Evolutionary conservation across 2,797 vertebrate genomes (phyloP).

Genomic region (Propithecus deckenii): DNA sequence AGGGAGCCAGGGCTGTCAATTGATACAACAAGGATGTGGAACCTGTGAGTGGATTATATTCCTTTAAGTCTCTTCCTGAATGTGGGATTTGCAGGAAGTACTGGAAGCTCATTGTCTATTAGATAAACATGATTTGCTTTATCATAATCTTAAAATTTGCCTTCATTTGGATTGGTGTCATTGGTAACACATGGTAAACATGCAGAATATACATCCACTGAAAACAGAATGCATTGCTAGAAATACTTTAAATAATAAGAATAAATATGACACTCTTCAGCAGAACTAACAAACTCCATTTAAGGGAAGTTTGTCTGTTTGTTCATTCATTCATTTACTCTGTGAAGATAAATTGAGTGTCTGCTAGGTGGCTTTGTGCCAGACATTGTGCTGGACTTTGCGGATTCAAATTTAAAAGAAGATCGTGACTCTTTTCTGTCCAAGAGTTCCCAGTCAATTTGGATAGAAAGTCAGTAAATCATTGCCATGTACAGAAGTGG

Average conservation of each 20-base stretch:
- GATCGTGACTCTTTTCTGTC: neutral
- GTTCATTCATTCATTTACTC: neutral
- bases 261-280: neutral
- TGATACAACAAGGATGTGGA: neutral
- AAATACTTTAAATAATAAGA: constrained; percentile 8
- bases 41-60: neutral
- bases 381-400: neutral
- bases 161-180: neutral
- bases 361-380: neutral
- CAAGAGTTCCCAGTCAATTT: neutral
- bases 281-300: neutral
- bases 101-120: neutral
- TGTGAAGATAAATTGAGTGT: neutral
- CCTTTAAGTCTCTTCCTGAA: neutral
- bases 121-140: neutral
- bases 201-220: neutral
- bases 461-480: neutral
- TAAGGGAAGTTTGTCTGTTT: neutral
- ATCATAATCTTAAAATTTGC: neutral
- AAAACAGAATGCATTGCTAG: neutral
- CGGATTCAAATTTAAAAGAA: neutral
- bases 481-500: neutral
- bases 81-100: neutral
- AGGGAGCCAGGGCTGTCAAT: neutral
- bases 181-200: neutral